phyloP scores from a whole-genome alignment of 2,113 vertebrate species.

The Ceuthmochares aereus region DNA sequence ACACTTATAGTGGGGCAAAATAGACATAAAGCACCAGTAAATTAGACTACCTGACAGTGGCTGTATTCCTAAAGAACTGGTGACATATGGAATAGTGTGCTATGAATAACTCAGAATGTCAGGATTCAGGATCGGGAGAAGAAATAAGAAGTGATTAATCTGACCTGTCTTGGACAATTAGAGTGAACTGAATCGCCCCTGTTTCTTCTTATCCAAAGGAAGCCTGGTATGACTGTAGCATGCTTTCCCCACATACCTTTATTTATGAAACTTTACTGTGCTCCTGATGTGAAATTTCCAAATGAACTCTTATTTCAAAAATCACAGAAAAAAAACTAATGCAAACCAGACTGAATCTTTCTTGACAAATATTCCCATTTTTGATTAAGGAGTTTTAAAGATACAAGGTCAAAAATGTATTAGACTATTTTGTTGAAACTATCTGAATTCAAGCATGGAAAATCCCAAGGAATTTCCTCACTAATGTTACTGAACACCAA shows the following conservation, averaged over 20 bases:
- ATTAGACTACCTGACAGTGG: not conserved
- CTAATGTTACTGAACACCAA: not conserved
- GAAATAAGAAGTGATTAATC: not conserved
- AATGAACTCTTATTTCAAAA: not conserved
- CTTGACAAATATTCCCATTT: not conserved
- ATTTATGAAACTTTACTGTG: not conserved
- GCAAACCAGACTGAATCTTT: not conserved
- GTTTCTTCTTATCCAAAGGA: not conserved
- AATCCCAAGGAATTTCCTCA: not conserved
- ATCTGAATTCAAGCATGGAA: not conserved
- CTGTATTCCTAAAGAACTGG: not conserved
- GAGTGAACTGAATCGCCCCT: not conserved
- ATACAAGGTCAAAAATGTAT: not conserved
- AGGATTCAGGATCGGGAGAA: not conserved
- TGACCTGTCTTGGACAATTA: not conserved
- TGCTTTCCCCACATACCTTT: not conserved
- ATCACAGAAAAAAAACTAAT: not conserved
- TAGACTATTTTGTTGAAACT: not conserved
- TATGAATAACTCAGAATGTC: not conserved
- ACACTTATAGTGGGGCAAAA: not conserved
- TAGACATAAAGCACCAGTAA: not conserved
- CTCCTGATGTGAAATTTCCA: not conserved
- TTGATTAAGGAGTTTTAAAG: not conserved
- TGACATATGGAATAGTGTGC: not conserved
- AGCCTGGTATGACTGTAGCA: not conserved